Conservation (phyloP, 2,113 vertebrate genomes). For the Pardalotus punctatus region DNA sequence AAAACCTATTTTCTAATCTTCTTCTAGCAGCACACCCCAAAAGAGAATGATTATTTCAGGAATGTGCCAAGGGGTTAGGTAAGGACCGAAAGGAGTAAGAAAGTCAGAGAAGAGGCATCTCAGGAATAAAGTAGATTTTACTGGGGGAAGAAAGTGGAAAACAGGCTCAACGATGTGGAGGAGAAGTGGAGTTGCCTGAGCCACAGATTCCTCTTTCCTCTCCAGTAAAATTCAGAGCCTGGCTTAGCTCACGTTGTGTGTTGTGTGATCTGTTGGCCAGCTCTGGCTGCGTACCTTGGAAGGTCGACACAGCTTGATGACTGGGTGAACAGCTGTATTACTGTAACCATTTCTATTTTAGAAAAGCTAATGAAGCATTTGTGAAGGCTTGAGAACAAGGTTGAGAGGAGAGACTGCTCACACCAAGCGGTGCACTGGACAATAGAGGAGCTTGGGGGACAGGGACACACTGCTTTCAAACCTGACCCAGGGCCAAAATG, state of each 20-base stretch:
- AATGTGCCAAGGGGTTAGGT: not conserved
- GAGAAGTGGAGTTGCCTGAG: not conserved
- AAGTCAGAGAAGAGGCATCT: not conserved
- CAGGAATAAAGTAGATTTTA: not conserved
- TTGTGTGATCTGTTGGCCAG: not conserved
- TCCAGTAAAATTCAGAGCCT: not conserved
- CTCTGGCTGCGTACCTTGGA: accelerated
- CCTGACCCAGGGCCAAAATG: not conserved
- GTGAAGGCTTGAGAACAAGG: not conserved
- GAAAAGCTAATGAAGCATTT: not conserved
- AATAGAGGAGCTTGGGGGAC: not conserved
- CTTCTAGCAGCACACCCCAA: not conserved
- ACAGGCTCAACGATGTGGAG: not conserved
- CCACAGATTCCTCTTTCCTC: not conserved
- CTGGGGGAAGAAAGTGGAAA: not conserved
- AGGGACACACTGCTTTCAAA: not conserved
- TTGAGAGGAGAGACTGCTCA: not conserved
- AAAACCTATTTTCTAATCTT: not conserved
- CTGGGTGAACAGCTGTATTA: not conserved
- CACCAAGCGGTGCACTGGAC: accelerated
- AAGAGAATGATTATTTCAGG: not conserved
- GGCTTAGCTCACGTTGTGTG: not conserved
- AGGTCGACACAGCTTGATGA: not conserved
- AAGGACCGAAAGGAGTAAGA: not conserved
- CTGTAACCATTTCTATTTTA: not conserved